Evolutionary conservation across 2,113 vertebrate species (phyloP).

Genomic region (Clupea harengus): DNA sequence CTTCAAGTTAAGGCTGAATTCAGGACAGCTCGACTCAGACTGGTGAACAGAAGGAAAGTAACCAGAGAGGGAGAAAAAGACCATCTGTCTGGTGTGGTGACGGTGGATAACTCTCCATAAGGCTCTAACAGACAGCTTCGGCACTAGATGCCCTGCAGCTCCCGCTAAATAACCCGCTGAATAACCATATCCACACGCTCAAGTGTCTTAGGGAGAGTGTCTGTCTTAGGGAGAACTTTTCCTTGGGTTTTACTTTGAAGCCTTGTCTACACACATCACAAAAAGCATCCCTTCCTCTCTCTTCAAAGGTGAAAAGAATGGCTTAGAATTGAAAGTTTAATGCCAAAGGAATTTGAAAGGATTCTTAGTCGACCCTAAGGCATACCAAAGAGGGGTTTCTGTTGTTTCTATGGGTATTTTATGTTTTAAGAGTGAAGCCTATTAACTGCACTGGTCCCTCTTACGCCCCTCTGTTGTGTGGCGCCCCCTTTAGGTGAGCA

Average conservation of each 20-base stretch:
- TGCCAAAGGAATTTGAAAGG: background rate
- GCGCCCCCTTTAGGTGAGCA: slow-evolving; percentile 44
- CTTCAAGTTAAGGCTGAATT: background rate
- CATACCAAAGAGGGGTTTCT: background rate
- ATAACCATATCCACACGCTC: background rate
- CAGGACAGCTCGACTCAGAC: background rate
- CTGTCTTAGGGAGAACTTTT: background rate
- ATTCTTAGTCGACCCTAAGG: background rate
- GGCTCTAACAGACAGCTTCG: background rate
- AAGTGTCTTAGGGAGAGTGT: no score
- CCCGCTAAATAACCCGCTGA: background rate
- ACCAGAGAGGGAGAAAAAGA: background rate
- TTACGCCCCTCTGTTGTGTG: background rate
- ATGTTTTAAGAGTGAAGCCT: background rate
- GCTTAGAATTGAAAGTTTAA: background rate
- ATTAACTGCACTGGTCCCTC: background rate
- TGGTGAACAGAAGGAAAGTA: background rate
- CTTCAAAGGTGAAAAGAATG: background rate
- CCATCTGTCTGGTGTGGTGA: background rate
- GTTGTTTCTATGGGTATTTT: background rate
- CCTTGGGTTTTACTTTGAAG: background rate
- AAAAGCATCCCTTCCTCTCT: background rate
- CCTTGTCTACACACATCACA: background rate
- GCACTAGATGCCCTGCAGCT: background rate
- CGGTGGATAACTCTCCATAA: background rate